phyloP scores from a whole-genome alignment of 2,888 invertebrate genomes.

The Catocala nupta region DNA sequence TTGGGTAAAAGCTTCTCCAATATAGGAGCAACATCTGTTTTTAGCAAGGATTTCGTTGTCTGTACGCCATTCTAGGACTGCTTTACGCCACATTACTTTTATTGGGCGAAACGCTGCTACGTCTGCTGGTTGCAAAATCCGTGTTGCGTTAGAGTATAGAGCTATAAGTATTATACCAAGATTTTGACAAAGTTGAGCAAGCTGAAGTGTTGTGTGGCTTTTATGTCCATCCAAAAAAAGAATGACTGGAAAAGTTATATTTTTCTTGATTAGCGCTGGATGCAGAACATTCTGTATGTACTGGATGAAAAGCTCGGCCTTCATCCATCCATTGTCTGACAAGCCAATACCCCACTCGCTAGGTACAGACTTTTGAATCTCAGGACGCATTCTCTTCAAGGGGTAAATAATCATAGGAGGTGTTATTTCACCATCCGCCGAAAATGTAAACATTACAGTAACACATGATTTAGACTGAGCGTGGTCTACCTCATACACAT shows the following conservation, averaged over 20 bases:
- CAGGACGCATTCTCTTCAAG: constrained; percentile 38
- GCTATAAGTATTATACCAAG: constrained; percentile 42
- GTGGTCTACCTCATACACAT: constrained; percentile 25
- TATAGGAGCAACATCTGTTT: constrained; percentile 24
- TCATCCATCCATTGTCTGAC: constrained; percentile 46
- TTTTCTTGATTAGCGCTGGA: constrained; percentile 32
- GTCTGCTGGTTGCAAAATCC: constrained; percentile 44
- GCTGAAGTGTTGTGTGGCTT: constrained; percentile 40
- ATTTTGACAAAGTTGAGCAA: constrained; percentile 36
- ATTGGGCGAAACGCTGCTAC: constrained; percentile 45
- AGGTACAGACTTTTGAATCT: constrained; percentile 33
- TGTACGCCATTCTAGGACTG: constrained; percentile 42
- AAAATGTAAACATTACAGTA: constrained; percentile 24
- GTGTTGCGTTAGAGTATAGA: constrained; percentile 39
- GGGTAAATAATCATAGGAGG: constrained; percentile 51
- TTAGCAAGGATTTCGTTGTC: constrained; percentile 27
- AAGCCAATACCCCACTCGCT: constrained; percentile 42
- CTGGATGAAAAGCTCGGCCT: constrained; percentile 36
- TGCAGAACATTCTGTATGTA: constrained; percentile 40
- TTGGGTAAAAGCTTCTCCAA: constrained; percentile 30
- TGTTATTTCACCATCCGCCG: constrained; percentile 36
- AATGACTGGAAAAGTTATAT: constrained; percentile 36
- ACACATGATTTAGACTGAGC: constrained; percentile 19
- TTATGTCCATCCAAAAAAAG: constrained; percentile 46
- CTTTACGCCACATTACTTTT: constrained; percentile 42